A percentile compares a stretch with the other conserved stretches of the same genome.
Evolutionary conservation across 2,888 invertebrate genomes (phyloP).

Genomic region (Eurois occulta): DNA sequence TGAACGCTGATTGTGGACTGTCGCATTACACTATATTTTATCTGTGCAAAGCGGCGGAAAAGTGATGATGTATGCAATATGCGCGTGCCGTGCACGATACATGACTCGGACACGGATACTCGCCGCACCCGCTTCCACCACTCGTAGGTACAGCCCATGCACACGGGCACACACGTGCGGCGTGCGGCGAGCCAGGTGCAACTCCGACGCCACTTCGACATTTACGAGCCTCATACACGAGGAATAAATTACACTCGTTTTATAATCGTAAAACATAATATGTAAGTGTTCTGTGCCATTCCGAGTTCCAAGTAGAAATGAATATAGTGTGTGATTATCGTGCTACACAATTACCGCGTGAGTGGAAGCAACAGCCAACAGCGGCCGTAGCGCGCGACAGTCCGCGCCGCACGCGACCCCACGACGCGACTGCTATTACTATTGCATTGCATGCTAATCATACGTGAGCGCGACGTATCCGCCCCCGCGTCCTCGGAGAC

Average conservation of each 20-base stretch:
- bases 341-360: conserved; percentile 8
- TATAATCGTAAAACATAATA: neutral
- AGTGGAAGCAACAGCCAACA: neutral
- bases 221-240: conserved; percentile 1
- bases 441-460: neutral
- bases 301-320: conserved; percentile 2
- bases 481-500: neutral
- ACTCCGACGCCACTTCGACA: neutral
- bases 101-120: no score
- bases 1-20: no score
- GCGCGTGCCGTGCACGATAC: no score
- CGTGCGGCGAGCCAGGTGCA: neutral
- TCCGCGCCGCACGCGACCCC: conserved; percentile 1
- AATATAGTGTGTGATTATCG: conserved; percentile 17
- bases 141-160: no score
- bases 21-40: no score
- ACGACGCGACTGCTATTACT: neutral
- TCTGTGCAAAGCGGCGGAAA: no score
- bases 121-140: no score
- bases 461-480: neutral
- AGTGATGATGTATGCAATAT: no score
- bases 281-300: neutral
- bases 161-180: no score
- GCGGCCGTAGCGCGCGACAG: neutral
- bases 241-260: neutral